These are phyloP conservation scores for Oxyteleia sp. DNA, from an alignment of 2,888 invertebrate genomes.

Conservation along the genomic window DNA sequence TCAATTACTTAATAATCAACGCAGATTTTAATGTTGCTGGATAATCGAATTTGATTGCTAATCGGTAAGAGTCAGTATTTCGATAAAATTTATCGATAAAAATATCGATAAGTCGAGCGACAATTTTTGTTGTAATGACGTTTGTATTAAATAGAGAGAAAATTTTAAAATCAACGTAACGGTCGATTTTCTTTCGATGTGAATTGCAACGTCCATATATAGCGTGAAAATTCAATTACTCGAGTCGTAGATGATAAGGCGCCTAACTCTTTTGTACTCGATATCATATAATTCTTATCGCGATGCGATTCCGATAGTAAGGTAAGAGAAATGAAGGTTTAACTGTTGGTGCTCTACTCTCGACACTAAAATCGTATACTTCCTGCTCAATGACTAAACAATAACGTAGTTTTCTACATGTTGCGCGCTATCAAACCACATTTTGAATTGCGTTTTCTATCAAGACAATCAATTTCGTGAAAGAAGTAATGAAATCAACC, in stretches of 20 bases:
- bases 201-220: conserved; percentile 49
- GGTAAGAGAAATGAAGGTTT: conserved; percentile 40
- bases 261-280: conserved; percentile 64
- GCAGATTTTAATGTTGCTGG: too few species aligned
- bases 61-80: too few species aligned
- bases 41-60: too few species aligned
- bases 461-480: conserved; percentile 82
- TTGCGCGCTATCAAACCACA: conserved; percentile 39
- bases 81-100: conserved; percentile 8
- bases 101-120: too few species aligned
- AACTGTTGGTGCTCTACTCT: conserved; percentile 44
- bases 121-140: conserved; percentile 1
- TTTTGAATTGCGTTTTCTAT: conserved; percentile 83
- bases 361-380: conserved; percentile 50
- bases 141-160: conserved; percentile 17
- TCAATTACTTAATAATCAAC: too few species aligned
- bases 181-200: conserved; percentile 32
- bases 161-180: conserved; percentile 26
- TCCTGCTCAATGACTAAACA: conserved; percentile 71
- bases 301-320: conserved; percentile 36
- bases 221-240: conserved; percentile 28
- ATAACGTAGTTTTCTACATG: conserved; percentile 69
- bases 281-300: conserved; percentile 45
- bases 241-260: conserved; percentile 40
- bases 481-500: conserved; percentile 14